These are phyloP conservation scores for Diglossa brunneiventris DNA, from an alignment of 2,113 vertebrate genomes.

Conservation along the genomic window DNA sequence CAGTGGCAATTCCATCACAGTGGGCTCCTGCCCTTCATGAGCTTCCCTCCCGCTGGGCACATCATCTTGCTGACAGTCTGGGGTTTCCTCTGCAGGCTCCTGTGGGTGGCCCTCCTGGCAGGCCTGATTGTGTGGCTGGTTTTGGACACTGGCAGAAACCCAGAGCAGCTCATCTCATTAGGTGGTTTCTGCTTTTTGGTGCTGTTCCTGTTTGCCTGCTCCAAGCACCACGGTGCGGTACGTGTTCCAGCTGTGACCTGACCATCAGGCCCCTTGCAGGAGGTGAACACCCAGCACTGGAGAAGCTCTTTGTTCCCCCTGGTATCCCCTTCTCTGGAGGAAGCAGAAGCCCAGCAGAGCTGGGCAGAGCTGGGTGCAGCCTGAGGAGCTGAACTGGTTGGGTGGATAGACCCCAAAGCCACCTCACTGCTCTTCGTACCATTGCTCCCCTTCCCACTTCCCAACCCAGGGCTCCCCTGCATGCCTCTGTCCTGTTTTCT, in stretches of 20 bases:
- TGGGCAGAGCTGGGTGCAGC: neutral
- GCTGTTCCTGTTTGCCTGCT: slow-evolving; percentile 79
- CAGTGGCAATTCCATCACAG: neutral
- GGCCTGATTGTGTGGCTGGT: slow-evolving; percentile 81
- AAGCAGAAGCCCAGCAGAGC: neutral
- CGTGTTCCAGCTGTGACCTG: slow-evolving; percentile 32
- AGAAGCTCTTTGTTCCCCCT: neutral
- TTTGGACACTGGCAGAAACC: slow-evolving; percentile 80
- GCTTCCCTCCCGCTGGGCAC: neutral
- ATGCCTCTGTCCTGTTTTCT: neutral
- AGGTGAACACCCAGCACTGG: neutral
- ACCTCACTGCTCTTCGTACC: neutral
- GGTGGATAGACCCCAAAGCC: neutral
- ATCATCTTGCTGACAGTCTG: neutral
- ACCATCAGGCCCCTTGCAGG: neutral
- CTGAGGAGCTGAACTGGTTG: neutral
- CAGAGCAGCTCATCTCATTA: slow-evolving; percentile 88
- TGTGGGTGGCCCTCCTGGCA: slow-evolving; percentile 68
- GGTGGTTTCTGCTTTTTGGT: slow-evolving; percentile 84
- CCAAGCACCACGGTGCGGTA: slow-evolving; percentile 83
- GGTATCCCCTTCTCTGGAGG: neutral
- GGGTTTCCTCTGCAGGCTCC: slow-evolving; percentile 74
- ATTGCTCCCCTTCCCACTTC: neutral
- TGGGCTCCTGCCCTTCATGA: neutral
- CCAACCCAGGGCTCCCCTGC: neutral